Evolutionary conservation across 2,888 invertebrate genomes (phyloP), one percentile per base, ranked within the genome.

Genomic region (Entomobrya proxima): DNA sequence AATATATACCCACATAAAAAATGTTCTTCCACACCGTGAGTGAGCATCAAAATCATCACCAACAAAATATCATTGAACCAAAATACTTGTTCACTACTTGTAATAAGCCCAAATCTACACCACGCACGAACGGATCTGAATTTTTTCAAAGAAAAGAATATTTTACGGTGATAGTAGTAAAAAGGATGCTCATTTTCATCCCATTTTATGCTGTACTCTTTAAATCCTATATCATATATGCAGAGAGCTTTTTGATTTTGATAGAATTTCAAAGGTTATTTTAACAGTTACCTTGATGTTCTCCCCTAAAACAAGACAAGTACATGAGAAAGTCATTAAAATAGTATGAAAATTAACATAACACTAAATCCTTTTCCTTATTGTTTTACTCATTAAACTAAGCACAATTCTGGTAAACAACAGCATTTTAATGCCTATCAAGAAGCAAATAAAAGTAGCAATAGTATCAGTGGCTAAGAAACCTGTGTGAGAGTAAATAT

Each of bases 1-100:
- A 32, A 24, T 75, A n/a, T n/a, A n/a, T n/a, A 30, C 47, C n/a
- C 27, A 27, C 21, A 15, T 52, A 52, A 75, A 50, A 75, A 50
- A 37, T 52, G 52, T n/a, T 35, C 21, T 21, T 9, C 18, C 18
- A 75, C 32, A 75, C 75, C 75, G 52, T 52, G 75, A 50, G 52
- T 24, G 72, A 44, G 24, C 32, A 58, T 13, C 13, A 69, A 3
- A 4, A 64, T 11, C 21, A 67, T 2, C 67, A 74, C 32, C 75
- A 50, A 35, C 35, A 75, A 35, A 75, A 75, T 75, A 75, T 80
- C 80, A 72, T 64, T 79, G 67, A 79, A 30, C 69, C 72, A 80
- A 80, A 80, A 69, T 80, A 72, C 77, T 69, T 84, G 84, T 84
- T 84, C 72, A 84, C 69, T 50, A 37, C 67, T 84, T 84, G 84